Conservation (phyloP, 2,797 vertebrate species). For the Botia almorhae region DNA sequence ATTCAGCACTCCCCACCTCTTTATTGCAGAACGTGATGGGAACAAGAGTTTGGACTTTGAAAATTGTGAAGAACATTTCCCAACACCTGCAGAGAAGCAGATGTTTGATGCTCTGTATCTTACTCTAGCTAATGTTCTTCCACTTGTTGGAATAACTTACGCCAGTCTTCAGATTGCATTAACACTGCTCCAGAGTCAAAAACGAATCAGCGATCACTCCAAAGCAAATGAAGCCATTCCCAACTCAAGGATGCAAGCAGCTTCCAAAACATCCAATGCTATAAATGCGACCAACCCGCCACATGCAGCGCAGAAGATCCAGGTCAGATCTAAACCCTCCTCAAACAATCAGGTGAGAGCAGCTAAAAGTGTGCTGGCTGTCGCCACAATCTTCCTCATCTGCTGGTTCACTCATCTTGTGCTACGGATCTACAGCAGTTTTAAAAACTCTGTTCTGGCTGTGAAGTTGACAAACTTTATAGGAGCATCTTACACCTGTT, state of each 20-base stretch:
- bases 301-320: slow-evolving; percentile 14
- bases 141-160: slow-evolving; percentile 71
- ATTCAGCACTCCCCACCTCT: slow-evolving; percentile 74
- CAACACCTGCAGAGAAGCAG: slow-evolving; percentile 35
- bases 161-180: slow-evolving; percentile 72
- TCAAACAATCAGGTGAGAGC: slow-evolving; percentile 72
- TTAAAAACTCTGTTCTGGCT: slow-evolving; percentile 63
- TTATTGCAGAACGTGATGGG: slow-evolving; percentile 35
- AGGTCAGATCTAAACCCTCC: slow-evolving; percentile 56
- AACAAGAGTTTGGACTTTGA: slow-evolving; percentile 59
- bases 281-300: not conserved
- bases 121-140: slow-evolving; percentile 72
- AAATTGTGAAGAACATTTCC: slow-evolving; percentile 69
- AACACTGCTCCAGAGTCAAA: slow-evolving; percentile 71
- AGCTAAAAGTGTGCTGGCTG: slow-evolving; percentile 79
- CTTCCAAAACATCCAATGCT: not conserved
- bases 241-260: not conserved
- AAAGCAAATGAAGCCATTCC: not conserved
- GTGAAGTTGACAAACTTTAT: slow-evolving; percentile 76
- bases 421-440: slow-evolving; percentile 72
- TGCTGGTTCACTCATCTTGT: slow-evolving; percentile 80
- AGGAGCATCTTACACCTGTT: slow-evolving; percentile 77
- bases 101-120: slow-evolving; percentile 72
- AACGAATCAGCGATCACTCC: slow-evolving; percentile 61
- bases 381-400: slow-evolving; percentile 75